Base-by-base conservation (phyloP, 2,888 invertebrate species). In the Litoditis marina region DNA sequence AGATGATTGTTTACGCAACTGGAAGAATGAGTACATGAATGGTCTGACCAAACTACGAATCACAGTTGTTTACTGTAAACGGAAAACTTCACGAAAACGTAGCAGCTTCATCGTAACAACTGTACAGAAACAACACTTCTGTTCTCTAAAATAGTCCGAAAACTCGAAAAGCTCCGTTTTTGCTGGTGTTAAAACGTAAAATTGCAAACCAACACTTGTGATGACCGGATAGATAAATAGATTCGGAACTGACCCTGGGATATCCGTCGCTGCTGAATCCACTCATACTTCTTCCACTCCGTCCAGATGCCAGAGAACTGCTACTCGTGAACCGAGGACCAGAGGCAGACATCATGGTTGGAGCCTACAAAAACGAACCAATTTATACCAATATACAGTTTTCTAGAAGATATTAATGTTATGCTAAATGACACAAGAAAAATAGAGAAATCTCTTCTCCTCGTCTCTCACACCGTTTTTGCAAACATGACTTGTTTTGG, bases 1-100 rank as follows among this genome's bases (percentile, higher is more conserved):
- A 25, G 72, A 71, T 42, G 75, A 66, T 70, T 80, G 70, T 67
- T 71, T 71, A 46, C 74, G 66, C 52, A 78, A 69, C 73, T 69
- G 51, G 36, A 68, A 39, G 7, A 34, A 11, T 7, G n/a, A 44
- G 25, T 22, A 25, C 25, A 44, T 22, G 44, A 8, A 44, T 3
- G 8, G 39, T 39, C 16, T 39, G 11, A 13, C 44, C 19, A 44
- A 8, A 5, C 3, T 8, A 5, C 8, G 44, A 44, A 44, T 22
- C n/a, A n/a, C n/a, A n/a, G n/a, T n/a, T n/a, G n/a, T n/a, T n/a
- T n/a, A n/a, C n/a, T n/a, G n/a, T n/a, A n/a, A n/a, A n/a, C n/a
- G n/a, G n/a, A n/a, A n/a, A n/a, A n/a, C n/a, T n/a, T n/a, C n/a
- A n/a, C n/a, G n/a, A n/a, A n/a, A n/a, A n/a, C n/a, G n/a, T n/a